A percentile compares a stretch with the other conserved stretches of the same genome.
Evolutionary conservation across 1,140 invertebrate genomes (phyloP).

Genomic region (Dolichoris vasculosae): DNA sequence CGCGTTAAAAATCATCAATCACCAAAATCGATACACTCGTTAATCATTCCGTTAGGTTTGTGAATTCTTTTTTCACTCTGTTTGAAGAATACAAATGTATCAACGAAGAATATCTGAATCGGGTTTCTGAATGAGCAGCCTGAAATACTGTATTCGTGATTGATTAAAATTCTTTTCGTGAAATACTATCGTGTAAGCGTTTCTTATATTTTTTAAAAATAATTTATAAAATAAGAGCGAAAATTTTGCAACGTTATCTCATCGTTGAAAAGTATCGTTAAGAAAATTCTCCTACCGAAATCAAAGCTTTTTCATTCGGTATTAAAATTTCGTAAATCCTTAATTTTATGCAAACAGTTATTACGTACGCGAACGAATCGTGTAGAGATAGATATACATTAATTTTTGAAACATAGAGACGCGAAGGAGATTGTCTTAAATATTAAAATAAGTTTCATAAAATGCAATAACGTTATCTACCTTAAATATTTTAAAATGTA

Average conservation of each 20-base stretch:
- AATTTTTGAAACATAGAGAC: no score
- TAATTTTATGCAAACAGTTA: no score
- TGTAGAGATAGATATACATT: no score
- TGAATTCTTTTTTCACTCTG: not conserved
- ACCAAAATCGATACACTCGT: constrained; percentile 2
- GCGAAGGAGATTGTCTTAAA: no score
- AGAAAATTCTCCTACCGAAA: not conserved
- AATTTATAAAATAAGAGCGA: not conserved
- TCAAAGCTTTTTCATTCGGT: not conserved
- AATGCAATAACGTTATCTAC: no score
- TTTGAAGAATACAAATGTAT: not conserved
- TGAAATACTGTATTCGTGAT: not conserved
- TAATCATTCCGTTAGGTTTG: not conserved
- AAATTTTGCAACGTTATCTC: not conserved
- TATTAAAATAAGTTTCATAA: no score
- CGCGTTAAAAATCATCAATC: not conserved
- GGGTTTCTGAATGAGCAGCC: not conserved
- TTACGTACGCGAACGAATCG: no score
- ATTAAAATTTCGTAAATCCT: no score
- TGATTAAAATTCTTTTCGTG: not conserved
- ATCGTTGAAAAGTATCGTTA: not conserved
- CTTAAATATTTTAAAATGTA: no score
- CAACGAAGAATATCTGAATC: not conserved
- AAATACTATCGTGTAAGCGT: not conserved
- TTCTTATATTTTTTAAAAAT: not conserved